Percentiles rank a stretch among this genome's conserved stretches.
phyloP scores from a whole-genome alignment of 2,113 vertebrate genomes.

The Spermophilus dauricus region DNA sequence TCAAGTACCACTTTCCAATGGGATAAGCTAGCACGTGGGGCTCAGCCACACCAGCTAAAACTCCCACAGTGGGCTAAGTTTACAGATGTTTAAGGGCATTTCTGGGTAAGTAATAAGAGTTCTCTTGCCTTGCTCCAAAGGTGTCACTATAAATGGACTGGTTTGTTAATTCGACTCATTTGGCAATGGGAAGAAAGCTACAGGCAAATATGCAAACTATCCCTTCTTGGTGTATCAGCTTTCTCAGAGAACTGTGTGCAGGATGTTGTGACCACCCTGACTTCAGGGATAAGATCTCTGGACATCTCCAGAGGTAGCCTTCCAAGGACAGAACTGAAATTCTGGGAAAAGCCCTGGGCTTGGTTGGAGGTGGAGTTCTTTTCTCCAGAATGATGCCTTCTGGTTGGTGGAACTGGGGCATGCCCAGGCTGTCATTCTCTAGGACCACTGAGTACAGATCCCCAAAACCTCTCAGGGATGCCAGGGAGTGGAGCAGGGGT shows the following conservation, averaged over 20 bases:
- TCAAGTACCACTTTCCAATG: neutral
- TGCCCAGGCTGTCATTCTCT: neutral
- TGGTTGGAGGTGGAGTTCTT: neutral
- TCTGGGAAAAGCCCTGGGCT: neutral
- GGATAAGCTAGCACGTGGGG: neutral
- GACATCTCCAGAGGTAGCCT: neutral
- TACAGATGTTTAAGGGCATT: neutral
- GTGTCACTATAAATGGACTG: slow-evolving; percentile 20
- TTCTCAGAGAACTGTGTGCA: neutral
- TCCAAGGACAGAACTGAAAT: neutral
- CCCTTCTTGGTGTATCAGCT: neutral
- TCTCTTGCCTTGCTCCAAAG: slow-evolving; percentile 1
- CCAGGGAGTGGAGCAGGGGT: neutral
- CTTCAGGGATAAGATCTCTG: neutral
- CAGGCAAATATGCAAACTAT: neutral
- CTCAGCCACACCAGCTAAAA: neutral
- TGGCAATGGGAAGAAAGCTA: neutral
- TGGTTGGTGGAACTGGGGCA: neutral
- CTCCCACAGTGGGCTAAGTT: neutral
- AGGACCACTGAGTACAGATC: neutral
- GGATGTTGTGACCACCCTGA: neutral
- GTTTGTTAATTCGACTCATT: slow-evolving; percentile 19
- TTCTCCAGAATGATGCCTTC: neutral
- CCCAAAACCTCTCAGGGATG: neutral
- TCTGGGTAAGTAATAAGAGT: neutral